A percentile compares a stretch with the other conserved stretches of the same genome.
Conservation (phyloP, 2,113 vertebrate species). For the Sinocyclocheilus anophthalmus region DNA sequence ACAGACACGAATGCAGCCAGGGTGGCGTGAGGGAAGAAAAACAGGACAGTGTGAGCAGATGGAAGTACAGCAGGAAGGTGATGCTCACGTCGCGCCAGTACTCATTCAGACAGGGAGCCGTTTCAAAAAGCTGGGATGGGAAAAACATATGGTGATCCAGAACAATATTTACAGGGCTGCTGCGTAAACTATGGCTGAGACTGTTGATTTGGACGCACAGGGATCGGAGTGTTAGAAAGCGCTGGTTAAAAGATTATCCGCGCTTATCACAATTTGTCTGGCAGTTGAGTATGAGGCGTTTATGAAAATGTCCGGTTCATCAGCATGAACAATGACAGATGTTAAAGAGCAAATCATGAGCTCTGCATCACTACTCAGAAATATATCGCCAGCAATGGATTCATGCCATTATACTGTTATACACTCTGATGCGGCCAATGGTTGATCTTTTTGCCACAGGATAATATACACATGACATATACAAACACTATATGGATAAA, state of each 20-base stretch:
- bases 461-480: background rate
- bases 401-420: background rate
- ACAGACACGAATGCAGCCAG: background rate
- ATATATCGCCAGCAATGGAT: background rate
- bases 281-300: background rate
- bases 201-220: background rate
- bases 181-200: background rate
- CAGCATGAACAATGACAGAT: background rate
- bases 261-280: conserved; percentile 27
- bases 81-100: background rate
- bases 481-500: background rate
- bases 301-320: background rate
- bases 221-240: background rate
- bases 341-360: background rate
- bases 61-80: conserved; percentile 3
- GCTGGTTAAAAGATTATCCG: conserved; percentile 18
- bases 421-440: background rate
- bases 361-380: background rate
- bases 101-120: background rate
- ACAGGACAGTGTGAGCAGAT: background rate
- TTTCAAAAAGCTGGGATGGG: conserved; percentile 3
- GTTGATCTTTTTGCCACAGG: background rate
- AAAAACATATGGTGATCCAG: background rate
- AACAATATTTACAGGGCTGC: conserved; percentile 8
- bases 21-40: too few species aligned